These are phyloP conservation scores for Silurus glanis DNA, from an alignment of 2,113 vertebrate species.

Conservation along the genomic window DNA sequence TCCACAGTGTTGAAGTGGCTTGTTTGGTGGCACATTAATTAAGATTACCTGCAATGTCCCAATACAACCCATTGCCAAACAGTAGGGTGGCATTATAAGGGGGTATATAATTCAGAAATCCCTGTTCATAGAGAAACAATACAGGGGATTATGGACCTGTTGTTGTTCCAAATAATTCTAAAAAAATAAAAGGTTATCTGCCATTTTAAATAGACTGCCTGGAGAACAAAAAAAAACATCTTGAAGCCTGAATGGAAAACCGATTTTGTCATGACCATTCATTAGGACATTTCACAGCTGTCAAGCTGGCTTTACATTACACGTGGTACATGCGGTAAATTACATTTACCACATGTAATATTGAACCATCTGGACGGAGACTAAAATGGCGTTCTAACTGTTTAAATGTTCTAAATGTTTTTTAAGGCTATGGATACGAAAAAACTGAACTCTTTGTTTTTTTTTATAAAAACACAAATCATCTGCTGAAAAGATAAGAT, in stretches of 20 bases:
- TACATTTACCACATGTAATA: conserved; percentile 24
- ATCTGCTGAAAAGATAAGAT: background rate
- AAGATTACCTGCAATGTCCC: conserved; percentile 51
- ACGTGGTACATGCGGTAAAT: background rate
- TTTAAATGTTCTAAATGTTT: background rate
- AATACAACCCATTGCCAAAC: conserved; percentile 44
- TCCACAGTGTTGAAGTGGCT: conserved; percentile 56
- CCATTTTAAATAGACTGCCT: conserved; percentile 19
- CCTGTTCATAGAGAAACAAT: conserved; percentile 67
- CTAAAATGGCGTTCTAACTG: conserved; percentile 9
- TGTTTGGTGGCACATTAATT: conserved; percentile 62
- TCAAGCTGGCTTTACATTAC: conserved; percentile 5
- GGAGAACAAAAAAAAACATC: background rate
- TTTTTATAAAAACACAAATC: background rate
- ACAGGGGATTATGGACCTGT: conserved; percentile 57
- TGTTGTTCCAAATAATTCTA: conserved; percentile 2
- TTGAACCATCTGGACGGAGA: background rate
- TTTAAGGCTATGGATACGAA: background rate
- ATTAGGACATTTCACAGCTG: conserved; percentile 16
- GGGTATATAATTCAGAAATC: conserved; percentile 57
- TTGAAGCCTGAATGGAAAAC: conserved; percentile 20
- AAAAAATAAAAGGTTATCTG: background rate
- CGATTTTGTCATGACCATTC: background rate
- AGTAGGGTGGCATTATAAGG: conserved; percentile 51
- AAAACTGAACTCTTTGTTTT: background rate